Base-by-base conservation (phyloP, 2,113 vertebrate species). In the Haplotaxodon microlepis region DNA sequence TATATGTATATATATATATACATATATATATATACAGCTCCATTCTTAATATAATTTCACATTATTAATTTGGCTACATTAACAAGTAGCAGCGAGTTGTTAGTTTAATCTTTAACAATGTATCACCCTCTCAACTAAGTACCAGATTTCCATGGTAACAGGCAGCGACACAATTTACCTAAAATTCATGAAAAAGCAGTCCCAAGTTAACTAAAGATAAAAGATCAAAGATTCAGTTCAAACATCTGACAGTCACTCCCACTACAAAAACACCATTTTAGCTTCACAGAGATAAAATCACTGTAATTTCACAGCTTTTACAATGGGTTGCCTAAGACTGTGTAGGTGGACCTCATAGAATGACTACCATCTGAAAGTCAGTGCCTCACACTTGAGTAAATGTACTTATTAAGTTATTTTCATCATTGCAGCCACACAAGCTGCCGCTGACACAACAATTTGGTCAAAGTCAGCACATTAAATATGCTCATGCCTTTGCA, bases 1-100 rank as follows among this genome's bases (percentile, higher is more conserved):
- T 1, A 36, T 0, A 36, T 1, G 9, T 0, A 5, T 0, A 5
- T 0, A 11, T 1, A 38, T 0, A 11, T 0, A 2, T 11, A 10
- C 0, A 11, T 5, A 40, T 3, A n/a, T 10, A 51, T 0, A n/a
- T 1, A 53, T 1, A 29, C 5, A 29, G 61, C 36, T 57, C 21
- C 4, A 81, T 19, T 38, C 80, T 13, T 29, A 47, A 47, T 6
- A 66, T 36, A 66, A 29, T 21, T 10, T 66, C 5, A 16, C n/a
- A 29, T 45, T n/a, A 69, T 69, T 40, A 19, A 50, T 34, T 83
- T 21, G 8, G 11, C 57, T 34, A 59, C 57, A 83, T 83, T 81
- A 81, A 57, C 51, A 56, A 56, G 51, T 11, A 57, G 17, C n/a
- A 42, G 34, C 19, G 16, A 36, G 10, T 73, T 71, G 16, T 73